Evolutionary conservation across 2,113 vertebrate species (phyloP), one percentile per base, ranked within the genome.

Genomic region (Pardalotus punctatus): DNA sequence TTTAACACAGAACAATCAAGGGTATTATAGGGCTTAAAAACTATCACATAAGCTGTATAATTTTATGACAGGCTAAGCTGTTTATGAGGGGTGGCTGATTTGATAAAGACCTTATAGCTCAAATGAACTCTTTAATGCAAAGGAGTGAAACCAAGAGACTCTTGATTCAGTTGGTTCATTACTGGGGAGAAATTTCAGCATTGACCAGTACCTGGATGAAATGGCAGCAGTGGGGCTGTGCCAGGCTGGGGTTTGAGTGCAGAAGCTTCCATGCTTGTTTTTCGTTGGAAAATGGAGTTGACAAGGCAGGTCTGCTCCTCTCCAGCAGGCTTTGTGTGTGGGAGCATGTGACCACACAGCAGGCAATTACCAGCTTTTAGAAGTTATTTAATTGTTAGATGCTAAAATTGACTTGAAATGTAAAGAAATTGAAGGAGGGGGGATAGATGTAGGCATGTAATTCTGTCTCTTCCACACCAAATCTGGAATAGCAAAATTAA

Each of bases 1-100:
- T 98, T 97, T 98, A 97, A 96, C 94, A 25, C 2, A 21, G 33
- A 90, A 97, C 96, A 97, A 98, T 98, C 97, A 97, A 60, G 96
- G 62, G 91, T 88, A 93, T 96, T 96, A 96, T 50, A 94, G 81
- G 97, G 97, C 97, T 98, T 98, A 98, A 96, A 97, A 98, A 97
- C 96, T 95, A 97, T 97, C 93, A 94, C 71, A 97, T 91, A 93
- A 97, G 71, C 88, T 56, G 83, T 81, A 88, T 81, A 58, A 48
- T 86, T 94, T 94, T 88, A 96, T 91, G 87, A 70, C 92, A 31
- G 40, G 76, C 61, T 94, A 94, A 84, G 89, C 96, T 36, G 65
- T 97, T 97, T 97, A 97, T 94, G 94, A 90, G 86, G 74, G 20
- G 57, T 95, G 86, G 94, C 77, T 94, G 74, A 73, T 83, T 87